Base-by-base conservation (phyloP, 2,797 vertebrate species). In the Chelonia mydas region DNA sequence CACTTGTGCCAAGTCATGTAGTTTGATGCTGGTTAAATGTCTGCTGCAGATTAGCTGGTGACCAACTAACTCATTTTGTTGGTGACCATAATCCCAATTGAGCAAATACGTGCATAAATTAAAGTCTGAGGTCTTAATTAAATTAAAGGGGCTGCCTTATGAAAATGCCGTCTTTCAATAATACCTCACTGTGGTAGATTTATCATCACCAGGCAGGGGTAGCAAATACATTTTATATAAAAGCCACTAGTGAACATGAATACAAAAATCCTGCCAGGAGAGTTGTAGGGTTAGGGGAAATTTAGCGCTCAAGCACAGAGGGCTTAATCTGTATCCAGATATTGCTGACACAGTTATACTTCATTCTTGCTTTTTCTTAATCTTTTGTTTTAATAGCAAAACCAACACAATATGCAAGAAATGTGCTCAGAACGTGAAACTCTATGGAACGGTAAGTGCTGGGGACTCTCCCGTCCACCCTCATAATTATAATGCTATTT, bases 371-470 rank as follows among this genome's bases (percentile, higher is more conserved):
- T 93, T 11, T 89, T 57, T 13, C 7, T 53, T 89, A 57, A 4
- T 95, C 49, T 57, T 94, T 92, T 96, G 82, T 92, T 90, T 93
- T 91, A 59, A 92, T 98, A 99, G 99, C 97, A 99, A 99, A 99
- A 99, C 99, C 94, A 99, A 99, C 97, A 99, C 99, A 33, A 99
- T 99, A 98, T 99, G 99, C 98, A 99, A 99, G 98, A 99, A 99
- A 96, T 99, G 99, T 96, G 99, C 99, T 94, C 99, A 99, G 98
- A 99, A 99, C 10, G 99, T 99, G 95, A 99, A 99, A 98, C 99
- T 99, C 96, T 99, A 99, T 85, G 99, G 99, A 96, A 99, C 99
- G 10, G 99, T 99, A 98, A 99, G 99, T 99, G 86, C 92, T 16
- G 1, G 2, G 83, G 83, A 80, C 91, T 83, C 1, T 81, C 55